Evolutionary conservation across 2,888 invertebrate genomes (phyloP), one percentile per base, ranked within the genome.

Genomic region (Eubasilissa splendida): DNA sequence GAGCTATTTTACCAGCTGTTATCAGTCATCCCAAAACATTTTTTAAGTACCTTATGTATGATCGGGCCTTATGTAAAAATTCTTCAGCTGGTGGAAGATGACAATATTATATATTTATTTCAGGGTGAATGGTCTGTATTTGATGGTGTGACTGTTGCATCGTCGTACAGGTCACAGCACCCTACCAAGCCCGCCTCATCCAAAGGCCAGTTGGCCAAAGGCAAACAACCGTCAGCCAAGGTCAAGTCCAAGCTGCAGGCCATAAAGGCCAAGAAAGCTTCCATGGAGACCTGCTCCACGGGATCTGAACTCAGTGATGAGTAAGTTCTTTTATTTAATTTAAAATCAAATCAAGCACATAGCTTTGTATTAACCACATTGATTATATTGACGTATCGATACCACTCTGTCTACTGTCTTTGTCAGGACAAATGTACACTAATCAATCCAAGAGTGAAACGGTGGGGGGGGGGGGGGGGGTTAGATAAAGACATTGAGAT

Each of bases 251-350:
- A 81, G 71, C 76, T 83, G 10, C 79, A 82, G 59, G 83, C 83
- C 31, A 82, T 83, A 50, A 83, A 83, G 66, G 83, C 83, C n/a
- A 83, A 83, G 63, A 82, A 82, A 60, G 82, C 83, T 22, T 52
- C 77, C 10, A 81, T 83, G 77, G 83, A 83, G 60, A 81, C 83
- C 7, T 83, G 82, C 54, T 82, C 82, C 22, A 81, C 83, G 2
- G 83, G 83, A 75, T 83, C 82, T 53, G 83, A 83, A 71, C 52
- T 83, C 10, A 83, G 83, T 42, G 83, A 83, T 70, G 83, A 83
- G 83, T 83, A 66, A 78, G 83, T 81, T 76, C 22, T n/a, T n/a
- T 14, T 3, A 8, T 58, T 58, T 58, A 58, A 56, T 11, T 22
- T 22, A 1, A 1, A 5, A 7, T 42, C 42, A 42, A 42, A 5